Evolutionary conservation across 2,888 invertebrate species (phyloP), one percentile per base, ranked within the genome.

Genomic region (Piscicola geometra): DNA sequence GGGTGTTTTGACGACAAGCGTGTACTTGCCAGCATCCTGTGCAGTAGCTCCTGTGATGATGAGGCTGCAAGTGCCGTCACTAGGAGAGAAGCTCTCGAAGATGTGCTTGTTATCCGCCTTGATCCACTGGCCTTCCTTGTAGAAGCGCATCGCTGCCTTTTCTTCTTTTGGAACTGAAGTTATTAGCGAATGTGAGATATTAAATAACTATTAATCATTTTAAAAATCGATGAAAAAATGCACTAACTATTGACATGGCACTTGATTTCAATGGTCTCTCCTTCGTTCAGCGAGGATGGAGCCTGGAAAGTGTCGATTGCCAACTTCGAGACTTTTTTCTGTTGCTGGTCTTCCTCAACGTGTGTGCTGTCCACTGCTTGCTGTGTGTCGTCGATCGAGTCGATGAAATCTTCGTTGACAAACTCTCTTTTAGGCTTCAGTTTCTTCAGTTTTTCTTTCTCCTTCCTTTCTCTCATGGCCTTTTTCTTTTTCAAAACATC

Each of bases 231-330:
- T 47, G 50, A 47, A 15, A 21, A 21, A n/a, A n/a, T n/a, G n/a
- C 28, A 36, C 75, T 75, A 28, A 75, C 75, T 77, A 66, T 60
- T 47, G 3, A 78, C 71, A 52, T 64, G 68, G 67, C 77, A 78
- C 2, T 75, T 64, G 30, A 78, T 56, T 28, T 71, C 50, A 28
- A 78, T 70, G 35, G 70, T 76, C 3, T 73, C 77, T 33, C 77
- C 77, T 36, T 77, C 77, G 28, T 64, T 70, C 33, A 77, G 50
- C 0, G 73, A 41, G 15, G 69, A 50, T 25, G 78, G 68, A 18
- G 50, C 9, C 50, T 47, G 50, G 21, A 47, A 47, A 47, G 12
- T 47, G 21, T 47, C 21, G 21, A 47, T 47, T 47, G 50, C 21
- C 50, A 47, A 47, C 50, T 47, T 47, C 21, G 50, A 47, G 21